Evolutionary conservation across 2,113 vertebrate genomes (phyloP).

Genomic region (Protobothrops flavoviridis): DNA sequence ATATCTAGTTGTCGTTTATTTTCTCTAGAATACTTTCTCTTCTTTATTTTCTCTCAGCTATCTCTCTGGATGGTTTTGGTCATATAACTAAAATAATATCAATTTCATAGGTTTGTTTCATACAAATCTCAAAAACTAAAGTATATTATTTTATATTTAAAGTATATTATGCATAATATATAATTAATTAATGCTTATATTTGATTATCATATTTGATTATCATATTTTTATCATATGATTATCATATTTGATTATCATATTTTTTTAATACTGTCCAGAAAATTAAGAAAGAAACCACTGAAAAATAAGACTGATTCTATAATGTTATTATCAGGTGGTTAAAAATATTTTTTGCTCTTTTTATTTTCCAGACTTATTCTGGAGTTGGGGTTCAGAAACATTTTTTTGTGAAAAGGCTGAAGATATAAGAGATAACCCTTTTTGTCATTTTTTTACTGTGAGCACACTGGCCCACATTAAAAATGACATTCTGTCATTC

Average conservation of each 20-base stretch:
- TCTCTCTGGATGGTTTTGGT: slow-evolving; percentile 1
- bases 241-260: slow-evolving; percentile 43
- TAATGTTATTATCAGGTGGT: slow-evolving; percentile 31
- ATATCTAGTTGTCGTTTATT: slow-evolving; percentile 15
- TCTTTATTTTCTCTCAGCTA: not conserved
- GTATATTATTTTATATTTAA: not conserved
- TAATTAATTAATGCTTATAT: slow-evolving; percentile 25
- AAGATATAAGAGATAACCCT: too few relatives aligned
- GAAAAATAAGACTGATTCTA: slow-evolving; percentile 12
- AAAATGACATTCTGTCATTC: too few relatives aligned
- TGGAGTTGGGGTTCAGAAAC: slow-evolving; percentile 43
- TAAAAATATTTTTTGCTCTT: slow-evolving; percentile 55
- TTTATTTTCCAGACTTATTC: slow-evolving; percentile 37
- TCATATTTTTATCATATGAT: too few relatives aligned
- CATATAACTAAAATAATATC: not conserved
- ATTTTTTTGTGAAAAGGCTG: slow-evolving; percentile 29
- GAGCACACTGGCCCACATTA: too few relatives aligned
- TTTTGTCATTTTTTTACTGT: too few relatives aligned
- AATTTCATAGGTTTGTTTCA: not conserved
- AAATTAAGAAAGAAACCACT: slow-evolving; percentile 43
- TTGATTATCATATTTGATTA: slow-evolving; percentile 43
- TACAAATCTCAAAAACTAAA: not conserved
- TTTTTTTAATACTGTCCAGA: not conserved
- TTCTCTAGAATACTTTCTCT: not conserved
- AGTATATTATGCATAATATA: not conserved